Conservation (phyloP, 2,113 vertebrate species). For the Seriola aureovittata region DNA sequence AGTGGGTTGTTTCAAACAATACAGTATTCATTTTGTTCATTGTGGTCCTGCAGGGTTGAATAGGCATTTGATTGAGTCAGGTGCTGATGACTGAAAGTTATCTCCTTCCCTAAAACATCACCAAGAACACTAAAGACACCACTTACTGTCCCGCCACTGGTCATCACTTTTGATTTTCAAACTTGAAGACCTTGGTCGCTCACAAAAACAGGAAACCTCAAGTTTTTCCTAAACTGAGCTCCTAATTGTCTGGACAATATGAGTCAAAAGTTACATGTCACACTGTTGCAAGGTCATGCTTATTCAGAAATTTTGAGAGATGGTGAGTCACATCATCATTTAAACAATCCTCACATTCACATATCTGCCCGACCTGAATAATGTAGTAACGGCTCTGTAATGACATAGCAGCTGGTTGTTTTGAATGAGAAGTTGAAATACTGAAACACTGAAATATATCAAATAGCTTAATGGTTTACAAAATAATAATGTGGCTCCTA, state of each 20-base stretch:
- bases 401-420: neutral
- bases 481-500: neutral
- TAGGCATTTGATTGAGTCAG: neutral
- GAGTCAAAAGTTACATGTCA: neutral
- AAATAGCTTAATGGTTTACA: neutral
- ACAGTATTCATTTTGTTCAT: constrained; percentile 1
- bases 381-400: neutral
- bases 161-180: constrained; percentile 20
- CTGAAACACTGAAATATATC: neutral
- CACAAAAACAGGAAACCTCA: constrained; percentile 14
- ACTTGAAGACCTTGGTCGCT: neutral
- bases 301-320: constrained; percentile 25
- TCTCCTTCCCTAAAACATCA: constrained; percentile 6
- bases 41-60: neutral
- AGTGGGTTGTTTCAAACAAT: neutral
- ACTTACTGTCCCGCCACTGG: neutral
- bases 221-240: neutral
- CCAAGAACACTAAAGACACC: neutral
- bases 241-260: neutral
- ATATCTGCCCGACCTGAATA: neutral
- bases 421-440: neutral
- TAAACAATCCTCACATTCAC: constrained; percentile 27
- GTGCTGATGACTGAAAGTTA: neutral
- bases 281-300: constrained; percentile 6
- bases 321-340: constrained; percentile 12